Conservation (phyloP, 1,140 invertebrate species). For the Pseudomyrmex gracilis region DNA sequence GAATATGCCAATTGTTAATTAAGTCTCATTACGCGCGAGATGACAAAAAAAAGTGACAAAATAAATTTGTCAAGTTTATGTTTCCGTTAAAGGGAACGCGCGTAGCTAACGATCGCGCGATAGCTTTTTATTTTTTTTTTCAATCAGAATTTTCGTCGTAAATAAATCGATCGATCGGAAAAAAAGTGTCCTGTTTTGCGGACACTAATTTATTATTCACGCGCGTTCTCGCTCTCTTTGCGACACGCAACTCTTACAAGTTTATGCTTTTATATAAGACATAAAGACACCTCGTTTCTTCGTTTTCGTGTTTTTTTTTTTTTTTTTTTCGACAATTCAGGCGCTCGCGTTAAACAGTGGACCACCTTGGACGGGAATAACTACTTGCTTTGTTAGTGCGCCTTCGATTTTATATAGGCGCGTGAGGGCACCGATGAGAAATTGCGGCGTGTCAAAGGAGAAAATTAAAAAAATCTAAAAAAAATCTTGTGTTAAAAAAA, state of each 20-base stretch:
- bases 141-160: too few species aligned
- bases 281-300: too few species aligned
- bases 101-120: not conserved
- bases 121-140: too few species aligned
- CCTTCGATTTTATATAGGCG: not conserved
- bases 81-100: too few species aligned
- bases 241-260: too few species aligned
- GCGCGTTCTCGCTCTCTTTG: too few species aligned
- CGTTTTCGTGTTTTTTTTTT: not conserved
- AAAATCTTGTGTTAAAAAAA: conserved; percentile 4
- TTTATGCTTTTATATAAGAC: too few species aligned
- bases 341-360: not conserved
- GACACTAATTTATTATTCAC: not conserved
- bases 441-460: not conserved
- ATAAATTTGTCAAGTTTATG: too few species aligned
- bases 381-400: conserved; percentile 1
- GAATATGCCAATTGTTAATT: not conserved
- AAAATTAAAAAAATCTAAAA: conserved; percentile 27
- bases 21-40: too few species aligned
- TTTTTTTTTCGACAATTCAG: not conserved
- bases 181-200: not conserved
- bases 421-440: conserved; percentile 4
- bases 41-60: not conserved
- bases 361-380: conserved; percentile 16
- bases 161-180: not conserved